Base-by-base conservation (phyloP, 2,113 vertebrate genomes). In the Spilogale gracilis region DNA sequence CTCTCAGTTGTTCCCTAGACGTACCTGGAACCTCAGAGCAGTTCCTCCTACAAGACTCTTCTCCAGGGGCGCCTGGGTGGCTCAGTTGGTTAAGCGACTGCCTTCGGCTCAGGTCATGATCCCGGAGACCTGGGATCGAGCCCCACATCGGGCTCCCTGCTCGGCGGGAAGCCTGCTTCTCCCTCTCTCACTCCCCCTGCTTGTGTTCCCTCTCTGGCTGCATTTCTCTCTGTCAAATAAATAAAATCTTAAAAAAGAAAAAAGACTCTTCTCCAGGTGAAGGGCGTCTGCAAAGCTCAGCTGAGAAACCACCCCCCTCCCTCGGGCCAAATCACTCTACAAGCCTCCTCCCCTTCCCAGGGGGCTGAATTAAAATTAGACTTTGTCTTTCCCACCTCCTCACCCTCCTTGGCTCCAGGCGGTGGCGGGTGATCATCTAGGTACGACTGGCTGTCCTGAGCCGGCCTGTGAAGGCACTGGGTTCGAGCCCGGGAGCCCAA, bases 361-460 rank as follows among this genome's bases (percentile, higher is more conserved):
- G 4, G 38, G 61, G 13, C 21, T 17, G 50, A 78, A 30, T 0
- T 32, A 30, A 76, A 81, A 18, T 11, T 16, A 23, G 14, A 18
- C 50, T 71, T 38, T 16, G 9, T 78, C 27, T 52, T 52, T 63
- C 65, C 89, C n/a, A 12, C 71, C 9, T 45, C 63, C 58, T 52
- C 43, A 23, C 73, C 27, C 17, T n/a, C 5, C n/a, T 4, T 11
- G 3, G 25, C 63, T 63, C 82, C 30, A 30, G 48, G 63, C 27
- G 0, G 10, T 54, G 60, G 12, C 60, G 58, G 65, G 16, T 0
- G 13, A 25, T 67, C 4, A 1, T 50, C 23, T 2, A 1, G 1
- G 9, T 8, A 4, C 2, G 11, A 13, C 27, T 12, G 45, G 45
- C 50, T 6, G 5, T 38, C 38, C 38, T 1, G 50, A 20, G 50